Conservation (phyloP, 2,113 vertebrate species). For the Pionites leucogaster region DNA sequence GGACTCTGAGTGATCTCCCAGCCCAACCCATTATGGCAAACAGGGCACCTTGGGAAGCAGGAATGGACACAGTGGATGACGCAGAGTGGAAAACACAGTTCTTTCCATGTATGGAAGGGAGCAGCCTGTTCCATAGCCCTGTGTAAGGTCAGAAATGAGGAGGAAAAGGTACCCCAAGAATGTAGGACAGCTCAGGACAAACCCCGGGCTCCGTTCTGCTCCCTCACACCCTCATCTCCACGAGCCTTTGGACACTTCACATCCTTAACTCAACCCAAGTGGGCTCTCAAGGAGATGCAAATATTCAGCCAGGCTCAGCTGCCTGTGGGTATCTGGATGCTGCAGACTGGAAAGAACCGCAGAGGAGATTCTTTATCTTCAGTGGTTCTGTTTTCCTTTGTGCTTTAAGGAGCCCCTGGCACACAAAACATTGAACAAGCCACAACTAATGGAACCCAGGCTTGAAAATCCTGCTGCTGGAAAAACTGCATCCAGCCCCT, state of each 20-base stretch:
- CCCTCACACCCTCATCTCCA: background rate
- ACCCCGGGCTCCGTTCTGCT: background rate
- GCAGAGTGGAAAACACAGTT: accelerated
- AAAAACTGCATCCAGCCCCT: background rate
- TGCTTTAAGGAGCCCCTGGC: background rate
- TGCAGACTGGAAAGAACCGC: background rate
- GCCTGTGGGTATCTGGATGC: background rate
- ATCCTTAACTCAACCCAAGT: background rate
- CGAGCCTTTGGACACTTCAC: accelerated
- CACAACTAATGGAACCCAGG: slow-evolving; percentile 18
- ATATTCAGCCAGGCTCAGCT: background rate
- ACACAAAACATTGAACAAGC: background rate
- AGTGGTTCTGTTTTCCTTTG: background rate
- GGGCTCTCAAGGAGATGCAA: background rate
- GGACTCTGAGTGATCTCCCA: background rate
- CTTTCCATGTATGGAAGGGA: background rate
- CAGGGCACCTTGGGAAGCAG: background rate
- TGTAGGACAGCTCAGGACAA: background rate
- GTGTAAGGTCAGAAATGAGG: accelerated
- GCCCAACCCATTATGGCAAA: background rate
- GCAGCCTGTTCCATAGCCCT: background rate
- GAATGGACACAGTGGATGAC: background rate
- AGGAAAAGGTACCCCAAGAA: background rate
- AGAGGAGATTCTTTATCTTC: background rate
- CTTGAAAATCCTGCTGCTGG: background rate